Percentiles rank a stretch among this genome's conserved stretches.
Conservation (phyloP, 2,113 vertebrate genomes). For the Periophthalmus modestus region DNA sequence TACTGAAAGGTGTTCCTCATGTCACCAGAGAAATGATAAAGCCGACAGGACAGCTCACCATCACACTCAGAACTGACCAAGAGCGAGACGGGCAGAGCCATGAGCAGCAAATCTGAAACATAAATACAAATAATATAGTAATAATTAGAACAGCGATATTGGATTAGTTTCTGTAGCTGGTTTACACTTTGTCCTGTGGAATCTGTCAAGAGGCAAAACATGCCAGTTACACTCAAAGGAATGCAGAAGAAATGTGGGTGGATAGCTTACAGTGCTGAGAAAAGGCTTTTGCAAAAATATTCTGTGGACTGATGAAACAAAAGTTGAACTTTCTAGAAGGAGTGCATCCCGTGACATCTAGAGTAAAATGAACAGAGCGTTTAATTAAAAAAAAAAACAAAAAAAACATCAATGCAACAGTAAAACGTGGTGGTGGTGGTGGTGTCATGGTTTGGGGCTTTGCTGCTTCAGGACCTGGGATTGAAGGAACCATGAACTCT, state of each 20-base stretch:
- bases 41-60: slow-evolving; percentile 92
- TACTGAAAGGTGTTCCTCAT: slow-evolving; percentile 99
- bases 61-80: slow-evolving; percentile 95
- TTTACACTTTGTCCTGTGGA: slow-evolving; percentile 90
- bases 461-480: too few relatives aligned
- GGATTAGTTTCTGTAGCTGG: slow-evolving; percentile 84
- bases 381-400: too few relatives aligned
- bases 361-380: too few relatives aligned
- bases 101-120: slow-evolving; percentile 84
- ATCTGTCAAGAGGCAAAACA: slow-evolving; percentile 76
- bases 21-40: slow-evolving; percentile 95
- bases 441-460: too few relatives aligned
- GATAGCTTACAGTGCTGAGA: too few relatives aligned
- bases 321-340: too few relatives aligned
- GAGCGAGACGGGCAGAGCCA: slow-evolving; percentile 95
- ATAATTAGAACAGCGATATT: not conserved
- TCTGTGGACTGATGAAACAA: too few relatives aligned
- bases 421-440: too few relatives aligned
- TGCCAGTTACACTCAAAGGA: not conserved
- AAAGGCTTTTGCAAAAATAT: too few relatives aligned
- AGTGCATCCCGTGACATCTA: too few relatives aligned
- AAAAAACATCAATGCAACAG: too few relatives aligned
- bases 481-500: too few relatives aligned
- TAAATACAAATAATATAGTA: not conserved
- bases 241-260: not conserved